Base-by-base conservation (phyloP, 2,797 vertebrate genomes). In the Cetoscarus ocellatus region DNA sequence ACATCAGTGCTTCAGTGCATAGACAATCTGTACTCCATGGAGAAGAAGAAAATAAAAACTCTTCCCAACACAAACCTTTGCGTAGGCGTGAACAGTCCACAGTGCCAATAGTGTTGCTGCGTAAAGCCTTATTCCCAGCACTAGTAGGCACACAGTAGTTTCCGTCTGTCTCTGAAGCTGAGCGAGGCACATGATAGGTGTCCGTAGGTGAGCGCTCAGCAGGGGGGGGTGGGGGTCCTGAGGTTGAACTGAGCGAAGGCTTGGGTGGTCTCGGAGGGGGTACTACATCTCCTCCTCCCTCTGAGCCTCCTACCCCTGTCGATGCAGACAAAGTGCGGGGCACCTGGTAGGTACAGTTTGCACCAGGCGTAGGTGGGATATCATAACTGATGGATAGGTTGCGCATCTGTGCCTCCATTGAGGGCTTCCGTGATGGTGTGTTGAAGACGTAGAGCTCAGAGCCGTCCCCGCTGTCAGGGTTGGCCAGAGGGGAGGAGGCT, bases 201-300 rank as follows among this genome's bases (percentile, higher is more conserved):
- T 99, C 97, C 68, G 95, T 97, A 7, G 98, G 98, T 43, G 98
- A 98, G 1, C 98, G 95, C 77, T 99, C 98, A 18, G 94, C 92
- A 12, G 93, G 93, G 1, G 95, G 76, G 0, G 95, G 94, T 6
- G 94, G 93, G 56, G 93, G 96, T 82, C 97, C 97, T 7, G 96
- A 96, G 19, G 94, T 94, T 88, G 90, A 90, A 18, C 93, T 74
- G 1, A 95, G 92, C 56, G 90, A 95, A 79, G 98, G 98, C 78
- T 99, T 99, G 0, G 98, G 98, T 0, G 98, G 98, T 80, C 97
- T 95, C 34, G 98, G 98, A 1, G 98, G 98, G 47, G 97, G 98
- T 43, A 97, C 87, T 53, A 96, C 96, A 77, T 97, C 96, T 17
- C 95, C 93, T 17, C 82, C 88, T 0, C 86, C 57, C 69, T 91